Evolutionary conservation across 2,888 invertebrate genomes (phyloP), one percentile per base, ranked within the genome.

Genomic region (Lasiommata megera): DNA sequence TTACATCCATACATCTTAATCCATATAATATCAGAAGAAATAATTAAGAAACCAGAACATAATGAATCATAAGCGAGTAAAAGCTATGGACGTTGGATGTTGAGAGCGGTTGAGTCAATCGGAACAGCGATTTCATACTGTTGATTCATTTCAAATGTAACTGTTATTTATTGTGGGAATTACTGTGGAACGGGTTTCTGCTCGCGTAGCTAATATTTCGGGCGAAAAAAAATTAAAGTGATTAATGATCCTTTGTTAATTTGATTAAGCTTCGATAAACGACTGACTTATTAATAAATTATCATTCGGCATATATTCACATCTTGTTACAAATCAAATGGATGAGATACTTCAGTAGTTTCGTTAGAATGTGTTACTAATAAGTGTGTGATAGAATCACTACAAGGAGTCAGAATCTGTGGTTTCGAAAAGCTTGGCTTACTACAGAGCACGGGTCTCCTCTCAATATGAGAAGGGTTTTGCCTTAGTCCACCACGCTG

Each of bases 71-170:
- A 54, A 52, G 31, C 34, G 43, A 60, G 55, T 52, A 56, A 57
- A 52, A 55, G 41, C 38, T 47, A 52, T 37, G 18, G 31, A 17
- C 29, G 17, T 16, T 47, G 56, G 31, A 46, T 36, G 44, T 56
- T 37, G 54, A 58, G 34, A 58, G 58, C 46, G 46, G 58, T 52
- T 57, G 62, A 59, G 47, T 66, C 62, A 58, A 56, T 62, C 43
- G 53, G 48, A 54, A 31, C 62, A 59, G 56, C 56, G 52, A 62
- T 62, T 57, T 60, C 55, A 59, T 55, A 47, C 57, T 56, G 70
- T 67, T 78, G 77, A 80, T 67, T 77, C 79, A 79, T 72, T 69
- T 62, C 65, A 71, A 72, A 68, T 61, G 54, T 57, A 60, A 63
- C 58, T 57, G 54, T 59, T 47, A 52, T 56, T 50, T 54, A 55